Evolutionary conservation across 1,140 invertebrate genomes (phyloP).

Genomic region (Battus philenor): DNA sequence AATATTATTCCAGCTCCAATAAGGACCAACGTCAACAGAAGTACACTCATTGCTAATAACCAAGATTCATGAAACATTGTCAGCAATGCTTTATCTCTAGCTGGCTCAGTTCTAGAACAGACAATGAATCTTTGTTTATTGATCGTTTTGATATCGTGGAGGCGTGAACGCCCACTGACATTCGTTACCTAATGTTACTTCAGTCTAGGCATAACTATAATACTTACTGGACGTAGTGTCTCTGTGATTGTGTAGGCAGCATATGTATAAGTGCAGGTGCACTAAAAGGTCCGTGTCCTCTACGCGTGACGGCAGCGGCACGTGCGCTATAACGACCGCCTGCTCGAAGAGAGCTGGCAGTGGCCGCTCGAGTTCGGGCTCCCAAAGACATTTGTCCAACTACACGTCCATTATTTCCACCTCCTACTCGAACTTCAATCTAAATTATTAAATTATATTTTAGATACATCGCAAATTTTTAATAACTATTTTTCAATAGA

Average conservation of each 20-base stretch:
- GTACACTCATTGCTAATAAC: constrained; percentile 57
- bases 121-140: constrained; percentile 9
- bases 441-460: too few relatives aligned
- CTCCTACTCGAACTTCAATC: constrained; percentile 59
- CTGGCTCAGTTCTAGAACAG: constrained; percentile 61
- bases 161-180: constrained; percentile 10
- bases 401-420: constrained; percentile 70
- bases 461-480: too few relatives aligned
- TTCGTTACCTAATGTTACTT: constrained; percentile 4
- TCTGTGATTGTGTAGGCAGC: constrained; percentile 60
- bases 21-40: constrained; percentile 56
- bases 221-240: constrained; percentile 67
- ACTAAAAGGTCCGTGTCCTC: constrained; percentile 61
- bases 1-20: constrained; percentile 49
- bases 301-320: constrained; percentile 57
- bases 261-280: constrained; percentile 60
- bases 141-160: constrained; percentile 7
- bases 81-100: constrained; percentile 64
- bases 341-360: constrained; percentile 53
- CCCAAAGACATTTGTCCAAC: constrained; percentile 68
- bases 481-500: too few relatives aligned
- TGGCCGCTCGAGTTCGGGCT: constrained; percentile 51
- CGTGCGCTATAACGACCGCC: constrained; percentile 60
- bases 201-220: constrained; percentile 1
- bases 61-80: constrained; percentile 72